These are phyloP conservation scores for Schlechtendalia chinensis DNA, from an alignment of 1,140 invertebrate genomes.

Conservation along the genomic window DNA sequence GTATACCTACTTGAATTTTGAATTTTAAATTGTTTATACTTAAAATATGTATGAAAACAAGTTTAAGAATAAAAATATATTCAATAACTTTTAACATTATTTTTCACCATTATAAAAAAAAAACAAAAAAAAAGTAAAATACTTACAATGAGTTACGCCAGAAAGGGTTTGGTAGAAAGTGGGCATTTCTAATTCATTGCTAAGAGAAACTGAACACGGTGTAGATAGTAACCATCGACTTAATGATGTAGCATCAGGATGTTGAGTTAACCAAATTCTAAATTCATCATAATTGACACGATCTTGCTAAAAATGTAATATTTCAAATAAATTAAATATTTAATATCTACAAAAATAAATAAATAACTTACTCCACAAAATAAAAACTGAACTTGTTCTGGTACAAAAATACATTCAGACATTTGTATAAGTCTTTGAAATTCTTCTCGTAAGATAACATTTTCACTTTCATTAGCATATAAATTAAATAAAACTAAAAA, in stretches of 20 bases:
- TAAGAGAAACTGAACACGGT: conserved; percentile 65
- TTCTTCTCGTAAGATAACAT: conserved; percentile 72
- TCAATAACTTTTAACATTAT: not conserved
- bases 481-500: conserved; percentile 77
- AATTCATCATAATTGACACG: conserved; percentile 71
- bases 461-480: conserved; percentile 77
- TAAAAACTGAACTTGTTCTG: conserved; percentile 27
- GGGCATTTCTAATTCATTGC: conserved; percentile 79
- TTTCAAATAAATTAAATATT: conserved; percentile 11
- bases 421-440: conserved; percentile 60
- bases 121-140: not conserved
- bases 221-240: conserved; percentile 78
- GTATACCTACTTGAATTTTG: not conserved
- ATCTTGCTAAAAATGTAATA: conserved; percentile 58
- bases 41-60: conserved; percentile 4
- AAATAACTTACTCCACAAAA: conserved; percentile 33
- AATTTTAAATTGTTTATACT: not conserved
- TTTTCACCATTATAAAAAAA: conserved; percentile 5
- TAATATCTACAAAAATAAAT: not conserved
- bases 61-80: not conserved
- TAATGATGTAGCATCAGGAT: conserved; percentile 74
- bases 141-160: conserved; percentile 83
- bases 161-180: conserved; percentile 89
- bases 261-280: conserved; percentile 65
- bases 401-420: conserved; percentile 36